Evolutionary conservation across 2,797 vertebrate species (phyloP).

Genomic region (Melopsittacus undulatus): DNA sequence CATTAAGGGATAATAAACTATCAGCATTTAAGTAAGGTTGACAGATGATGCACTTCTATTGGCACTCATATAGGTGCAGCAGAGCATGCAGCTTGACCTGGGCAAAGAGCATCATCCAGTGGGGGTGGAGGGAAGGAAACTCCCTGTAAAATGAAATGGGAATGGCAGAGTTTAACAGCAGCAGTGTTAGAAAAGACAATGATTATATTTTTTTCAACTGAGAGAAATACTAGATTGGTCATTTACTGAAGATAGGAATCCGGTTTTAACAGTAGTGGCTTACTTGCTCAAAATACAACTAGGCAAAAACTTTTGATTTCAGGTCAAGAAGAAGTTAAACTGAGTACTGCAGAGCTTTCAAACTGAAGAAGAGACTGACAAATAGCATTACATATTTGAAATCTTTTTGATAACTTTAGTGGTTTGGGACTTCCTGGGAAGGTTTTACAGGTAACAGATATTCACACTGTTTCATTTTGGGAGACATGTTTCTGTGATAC

Average conservation of each 20-base stretch:
- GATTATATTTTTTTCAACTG: neutral
- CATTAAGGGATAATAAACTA: neutral
- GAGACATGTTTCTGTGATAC: neutral
- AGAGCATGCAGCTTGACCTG: neutral
- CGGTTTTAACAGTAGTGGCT: neutral
- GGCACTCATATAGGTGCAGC: neutral
- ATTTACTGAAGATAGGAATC: neutral
- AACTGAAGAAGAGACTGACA: neutral
- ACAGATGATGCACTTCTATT: neutral
- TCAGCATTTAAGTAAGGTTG: neutral
- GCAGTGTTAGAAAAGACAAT: neutral
- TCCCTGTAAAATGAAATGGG: neutral
- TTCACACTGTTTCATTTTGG: neutral
- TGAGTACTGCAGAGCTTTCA: neutral
- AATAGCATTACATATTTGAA: neutral
- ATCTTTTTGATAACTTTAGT: neutral
- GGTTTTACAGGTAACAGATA: neutral
- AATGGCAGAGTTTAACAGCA: neutral
- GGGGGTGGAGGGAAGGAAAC: fast-evolving
- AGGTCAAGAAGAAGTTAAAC: neutral
- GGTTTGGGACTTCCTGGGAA: neutral
- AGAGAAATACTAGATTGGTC: neutral
- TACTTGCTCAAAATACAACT: neutral
- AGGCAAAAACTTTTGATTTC: neutral
- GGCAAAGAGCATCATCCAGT: neutral